Percentiles rank a stretch among this genome's conserved stretches.
Conservation (phyloP, 1,140 invertebrate species). For the Agrilus planipennis region DNA sequence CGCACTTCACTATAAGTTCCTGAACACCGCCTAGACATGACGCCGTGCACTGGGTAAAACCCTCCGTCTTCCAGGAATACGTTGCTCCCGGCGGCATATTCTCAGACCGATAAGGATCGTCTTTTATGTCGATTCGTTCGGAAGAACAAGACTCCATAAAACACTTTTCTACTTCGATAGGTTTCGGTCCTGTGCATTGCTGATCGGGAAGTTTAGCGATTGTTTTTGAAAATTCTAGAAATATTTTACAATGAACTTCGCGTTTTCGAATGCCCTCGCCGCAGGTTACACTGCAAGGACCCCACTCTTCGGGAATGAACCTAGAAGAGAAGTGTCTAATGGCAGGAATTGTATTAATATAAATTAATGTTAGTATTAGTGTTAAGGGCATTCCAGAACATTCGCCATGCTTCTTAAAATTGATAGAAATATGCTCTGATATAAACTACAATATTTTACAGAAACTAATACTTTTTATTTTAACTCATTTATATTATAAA, state of each 20-base stretch:
- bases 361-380: not conserved
- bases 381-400: no score
- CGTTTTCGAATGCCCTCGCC: constrained; percentile 74
- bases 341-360: not conserved
- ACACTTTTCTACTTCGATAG: constrained; percentile 65
- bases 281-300: constrained; percentile 78
- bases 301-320: constrained; percentile 70
- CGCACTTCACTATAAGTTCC: constrained; percentile 84
- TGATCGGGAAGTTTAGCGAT: constrained; percentile 74
- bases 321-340: constrained; percentile 34
- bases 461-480: no score
- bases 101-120: constrained; percentile 27
- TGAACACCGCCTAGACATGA: constrained; percentile 86
- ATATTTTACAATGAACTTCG: constrained; percentile 84
- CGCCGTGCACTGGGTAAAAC: constrained; percentile 83
- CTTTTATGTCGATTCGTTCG: constrained; percentile 30
- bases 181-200: constrained; percentile 77
- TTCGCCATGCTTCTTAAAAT: no score
- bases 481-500: no score
- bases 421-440: no score
- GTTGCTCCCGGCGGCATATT: constrained; percentile 49
- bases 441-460: no score
- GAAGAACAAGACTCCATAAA: constrained; percentile 55
- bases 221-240: constrained; percentile 78
- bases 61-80: constrained; percentile 74